Evolutionary conservation across 1,140 invertebrate genomes (phyloP), one percentile per base, ranked within the genome.

Genomic region (Drosophila bipectinata): DNA sequence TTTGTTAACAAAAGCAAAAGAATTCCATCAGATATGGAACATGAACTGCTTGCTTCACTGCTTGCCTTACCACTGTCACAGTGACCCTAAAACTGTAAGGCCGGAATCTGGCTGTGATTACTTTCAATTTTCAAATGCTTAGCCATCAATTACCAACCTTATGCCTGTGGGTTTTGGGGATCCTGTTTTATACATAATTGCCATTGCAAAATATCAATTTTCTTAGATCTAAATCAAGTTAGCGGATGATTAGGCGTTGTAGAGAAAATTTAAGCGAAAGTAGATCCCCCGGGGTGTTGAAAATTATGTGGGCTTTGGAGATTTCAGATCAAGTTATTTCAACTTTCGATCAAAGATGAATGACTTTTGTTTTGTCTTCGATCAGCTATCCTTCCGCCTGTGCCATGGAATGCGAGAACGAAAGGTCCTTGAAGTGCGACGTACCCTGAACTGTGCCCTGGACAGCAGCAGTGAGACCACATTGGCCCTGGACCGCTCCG

Each of bases 321-420:
- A 69, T 72, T 47, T 55, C 45, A 51, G 55, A 53, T 55, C 54
- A 56, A 77, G 76, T 72, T 71, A 47, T 24, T 47, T 10, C 8
- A 47, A 83, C 83, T 88, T 87, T 87, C 79, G 79, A 78, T 89
- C 55, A 37, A 41, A 72, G 74, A 89, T 81, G 56, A 89, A 84
- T 73, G 77, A 84, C 72, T 68, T 72, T 48, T 60, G 44, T 2
- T 24, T 24, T 10, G 24, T 47, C 7, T 39, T 37, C 21, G 8
- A 8, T 10, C 79, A 95, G 94, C 92, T 95, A 68, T 94, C 94
- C 49, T 95, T 95, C 90, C 93, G 94, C 63, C 93, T 94, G 37
- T 94, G 93, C 66, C 94, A 94, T 81, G 93, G 93, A 64, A 92
- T 95, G 68, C 92, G 94, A 7, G 94, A 95, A 61, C 90, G 92